Evolutionary conservation across 1,140 invertebrate genomes (phyloP).

Genomic region (Trichogramma pretiosum): DNA sequence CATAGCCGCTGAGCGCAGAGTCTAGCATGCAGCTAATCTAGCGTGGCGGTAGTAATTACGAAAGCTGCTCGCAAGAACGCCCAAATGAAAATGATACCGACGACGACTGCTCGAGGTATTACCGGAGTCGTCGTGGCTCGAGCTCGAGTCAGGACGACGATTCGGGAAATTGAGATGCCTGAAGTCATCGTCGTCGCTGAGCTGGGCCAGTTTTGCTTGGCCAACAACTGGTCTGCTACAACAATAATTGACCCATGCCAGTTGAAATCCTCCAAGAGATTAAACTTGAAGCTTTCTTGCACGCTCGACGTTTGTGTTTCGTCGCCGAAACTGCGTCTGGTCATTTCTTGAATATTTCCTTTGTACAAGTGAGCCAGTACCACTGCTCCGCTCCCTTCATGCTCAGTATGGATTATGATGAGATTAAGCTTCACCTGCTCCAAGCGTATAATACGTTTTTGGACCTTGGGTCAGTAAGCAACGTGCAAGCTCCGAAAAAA

Average conservation of each 20-base stretch:
- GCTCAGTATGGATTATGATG: too few species aligned
- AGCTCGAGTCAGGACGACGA: too few species aligned
- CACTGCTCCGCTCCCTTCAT: too few species aligned
- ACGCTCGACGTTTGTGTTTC: too few species aligned
- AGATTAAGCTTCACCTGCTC: too few species aligned
- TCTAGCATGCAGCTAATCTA: constrained; percentile 17
- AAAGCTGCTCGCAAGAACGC: background rate
- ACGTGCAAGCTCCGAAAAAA: too few species aligned
- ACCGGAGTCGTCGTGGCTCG: too few species aligned
- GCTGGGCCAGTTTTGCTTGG: background rate
- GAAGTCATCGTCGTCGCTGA: background rate
- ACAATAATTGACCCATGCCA: constrained; percentile 17
- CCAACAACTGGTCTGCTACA: background rate
- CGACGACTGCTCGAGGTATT: too few species aligned
- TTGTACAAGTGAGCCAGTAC: too few species aligned
- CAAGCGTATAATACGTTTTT: too few species aligned
- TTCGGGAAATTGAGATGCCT: constrained; percentile 12
- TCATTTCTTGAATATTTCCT: constrained; percentile 9
- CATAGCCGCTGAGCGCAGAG: too few species aligned
- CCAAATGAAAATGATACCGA: constrained; percentile 13
- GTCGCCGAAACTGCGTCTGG: background rate
- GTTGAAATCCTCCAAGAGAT: constrained; percentile 15
- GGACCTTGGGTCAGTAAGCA: too few species aligned
- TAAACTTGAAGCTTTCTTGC: constrained; percentile 9
- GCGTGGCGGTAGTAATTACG: constrained; percentile 13